These are phyloP conservation scores for Podarcis raffonei DNA, from an alignment of 2,113 vertebrate genomes.

Conservation along the genomic window DNA sequence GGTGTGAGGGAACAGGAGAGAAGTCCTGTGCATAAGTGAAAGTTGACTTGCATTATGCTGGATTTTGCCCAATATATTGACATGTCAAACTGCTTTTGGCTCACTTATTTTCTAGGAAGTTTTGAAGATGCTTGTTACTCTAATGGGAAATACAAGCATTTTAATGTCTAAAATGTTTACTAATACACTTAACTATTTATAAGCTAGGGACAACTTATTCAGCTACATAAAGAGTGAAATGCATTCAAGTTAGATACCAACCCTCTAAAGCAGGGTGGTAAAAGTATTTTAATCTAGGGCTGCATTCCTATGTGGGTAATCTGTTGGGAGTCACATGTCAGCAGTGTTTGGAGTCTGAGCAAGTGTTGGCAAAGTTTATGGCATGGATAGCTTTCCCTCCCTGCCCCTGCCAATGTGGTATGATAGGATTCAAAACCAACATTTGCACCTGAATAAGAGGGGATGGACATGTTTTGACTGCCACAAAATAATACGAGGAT, in stretches of 20 bases:
- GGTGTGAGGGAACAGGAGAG: too few species aligned
- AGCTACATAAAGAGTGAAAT: background rate
- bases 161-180: background rate
- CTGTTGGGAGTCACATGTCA: too few species aligned
- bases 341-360: too few species aligned
- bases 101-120: background rate
- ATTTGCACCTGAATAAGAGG: background rate
- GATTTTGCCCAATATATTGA: background rate
- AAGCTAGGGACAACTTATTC: background rate
- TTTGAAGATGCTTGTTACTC: background rate
- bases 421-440: background rate
- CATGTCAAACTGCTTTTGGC: background rate
- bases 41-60: too few species aligned
- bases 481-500: too few species aligned
- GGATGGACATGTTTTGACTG: too few species aligned
- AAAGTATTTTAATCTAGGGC: too few species aligned
- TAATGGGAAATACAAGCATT: background rate
- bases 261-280: background rate
- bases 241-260: background rate
- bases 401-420: too few species aligned
- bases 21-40: too few species aligned
- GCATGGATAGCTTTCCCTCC: too few species aligned
- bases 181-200: background rate
- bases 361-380: too few species aligned
- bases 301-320: too few species aligned